These are phyloP conservation scores for honey bee (Apis mellifera) DNA, from an alignment of 1,140 invertebrate species.

Conservation along the genomic window Amel_HAv3.1 CM009941.2:11741501-11742000, in stretches of 20 bases:
- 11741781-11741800: neutral
- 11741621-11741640: conserved; percentile 59
- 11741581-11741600: conserved; percentile 83
- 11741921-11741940: too few species aligned
- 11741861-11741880: too few species aligned
- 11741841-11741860: too few species aligned
- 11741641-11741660: conserved; percentile 60
- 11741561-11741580: conserved; percentile 93
- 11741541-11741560: conserved; percentile 94
- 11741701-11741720: conserved; percentile 79
- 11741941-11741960: too few species aligned
- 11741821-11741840: too few species aligned
- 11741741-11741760: conserved; percentile 54
- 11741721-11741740: conserved; percentile 72
- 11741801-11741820: too few species aligned
- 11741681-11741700: conserved; percentile 74
- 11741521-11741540: conserved; percentile 94
- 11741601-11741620: conserved; percentile 79
- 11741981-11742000: too few species aligned
- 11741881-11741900: too few species aligned
- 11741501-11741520: conserved; percentile 90
- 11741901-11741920: too few species aligned
- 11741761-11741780: conserved; percentile 1
- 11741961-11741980: too few species aligned
- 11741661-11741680: conserved; percentile 58